Evolutionary conservation across 2,888 invertebrate species (phyloP).

Genomic region (Metallyticus violacea): DNA sequence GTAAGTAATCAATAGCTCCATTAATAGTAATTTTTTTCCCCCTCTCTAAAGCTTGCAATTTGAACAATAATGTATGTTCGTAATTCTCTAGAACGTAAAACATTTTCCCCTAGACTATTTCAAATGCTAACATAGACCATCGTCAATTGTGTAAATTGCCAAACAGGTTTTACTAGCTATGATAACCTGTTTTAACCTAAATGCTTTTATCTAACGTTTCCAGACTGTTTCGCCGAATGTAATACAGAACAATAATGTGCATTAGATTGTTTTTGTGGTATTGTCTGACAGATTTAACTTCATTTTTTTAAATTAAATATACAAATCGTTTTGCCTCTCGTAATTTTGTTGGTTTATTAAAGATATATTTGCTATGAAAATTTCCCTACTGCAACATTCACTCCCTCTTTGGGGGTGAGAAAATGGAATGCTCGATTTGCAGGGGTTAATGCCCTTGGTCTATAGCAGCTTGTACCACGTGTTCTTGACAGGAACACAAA

Average conservation of each 20-base stretch:
- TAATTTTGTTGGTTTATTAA: background rate
- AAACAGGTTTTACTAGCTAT: too few relatives aligned
- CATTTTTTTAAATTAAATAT: background rate
- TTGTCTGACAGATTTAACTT: background rate
- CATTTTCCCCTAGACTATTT: too few relatives aligned
- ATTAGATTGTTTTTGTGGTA: background rate
- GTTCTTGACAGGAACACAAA: background rate
- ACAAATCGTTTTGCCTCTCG: background rate
- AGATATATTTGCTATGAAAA: background rate
- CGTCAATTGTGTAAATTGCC: too few relatives aligned
- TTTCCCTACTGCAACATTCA: background rate
- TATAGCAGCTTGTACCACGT: background rate
- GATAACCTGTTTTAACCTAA: background rate
- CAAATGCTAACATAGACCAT: too few relatives aligned
- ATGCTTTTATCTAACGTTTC: background rate
- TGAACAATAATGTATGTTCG: too few relatives aligned
- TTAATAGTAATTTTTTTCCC: too few relatives aligned
- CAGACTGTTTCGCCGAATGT: background rate
- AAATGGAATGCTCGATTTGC: background rate
- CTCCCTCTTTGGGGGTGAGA: background rate
- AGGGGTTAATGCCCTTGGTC: background rate
- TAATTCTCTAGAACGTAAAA: too few relatives aligned
- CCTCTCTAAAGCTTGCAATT: too few relatives aligned
- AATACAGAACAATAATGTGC: background rate
- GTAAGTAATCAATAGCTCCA: background rate